Percentiles rank a stretch among this genome's conserved stretches.
These are phyloP conservation scores for Crocallis elinguaria DNA, from an alignment of 2,888 invertebrate genomes.

Conservation along the genomic window DNA sequence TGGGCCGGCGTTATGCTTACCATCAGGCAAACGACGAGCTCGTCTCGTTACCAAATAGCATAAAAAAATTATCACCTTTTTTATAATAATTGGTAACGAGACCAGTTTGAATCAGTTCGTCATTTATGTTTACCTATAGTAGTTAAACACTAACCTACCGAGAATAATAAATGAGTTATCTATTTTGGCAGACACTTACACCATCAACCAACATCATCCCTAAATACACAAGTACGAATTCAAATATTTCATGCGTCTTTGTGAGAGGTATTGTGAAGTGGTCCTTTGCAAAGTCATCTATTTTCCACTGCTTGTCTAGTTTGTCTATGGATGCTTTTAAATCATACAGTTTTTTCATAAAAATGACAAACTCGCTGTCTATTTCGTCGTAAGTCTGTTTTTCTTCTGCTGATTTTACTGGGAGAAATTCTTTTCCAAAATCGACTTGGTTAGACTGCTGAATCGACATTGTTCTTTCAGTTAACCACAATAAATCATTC, in stretches of 20 bases:
- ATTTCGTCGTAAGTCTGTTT: constrained; percentile 50
- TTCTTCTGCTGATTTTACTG: constrained; percentile 45
- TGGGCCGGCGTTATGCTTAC: no score
- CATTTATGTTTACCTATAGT: no score
- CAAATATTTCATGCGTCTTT: constrained; percentile 51
- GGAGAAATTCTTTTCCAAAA: constrained; percentile 54
- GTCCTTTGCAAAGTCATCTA: constrained; percentile 50
- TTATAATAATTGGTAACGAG: no score
- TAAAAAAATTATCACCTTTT: no score
- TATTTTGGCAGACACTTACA: no score
- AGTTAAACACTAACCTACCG: no score
- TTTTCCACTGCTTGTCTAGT: constrained; percentile 48
- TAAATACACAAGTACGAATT: constrained; percentile 54
- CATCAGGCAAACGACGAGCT: no score
- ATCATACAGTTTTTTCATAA: constrained; percentile 42
- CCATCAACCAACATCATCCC: constrained; percentile 49
- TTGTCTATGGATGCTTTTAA: constrained; percentile 43
- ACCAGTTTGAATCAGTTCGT: no score
- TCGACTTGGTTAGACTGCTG: constrained; percentile 48
- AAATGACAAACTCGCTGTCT: constrained; percentile 38
- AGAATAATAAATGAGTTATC: no score
- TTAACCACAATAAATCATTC: constrained; percentile 45
- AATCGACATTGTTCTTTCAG: constrained; percentile 49
- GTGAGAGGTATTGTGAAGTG: constrained; percentile 50
- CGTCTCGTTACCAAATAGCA: no score